A percentile compares a stretch with the other conserved stretches of the same genome.
Conservation (phyloP, 2,797 vertebrate species). For the Rhabdomys pumilio region DNA sequence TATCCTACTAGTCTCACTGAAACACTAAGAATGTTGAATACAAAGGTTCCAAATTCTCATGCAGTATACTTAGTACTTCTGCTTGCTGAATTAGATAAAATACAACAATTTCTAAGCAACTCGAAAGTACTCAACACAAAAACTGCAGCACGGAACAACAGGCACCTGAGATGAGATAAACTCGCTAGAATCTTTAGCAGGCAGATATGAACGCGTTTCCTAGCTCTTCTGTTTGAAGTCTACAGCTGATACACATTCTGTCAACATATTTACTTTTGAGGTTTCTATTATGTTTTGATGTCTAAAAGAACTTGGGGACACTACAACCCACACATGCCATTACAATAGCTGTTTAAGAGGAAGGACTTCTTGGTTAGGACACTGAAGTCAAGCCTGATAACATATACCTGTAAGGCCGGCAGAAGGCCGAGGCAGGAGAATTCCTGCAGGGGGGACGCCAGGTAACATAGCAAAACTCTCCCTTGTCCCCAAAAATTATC, state of each 20-base stretch:
- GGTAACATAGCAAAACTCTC: neutral
- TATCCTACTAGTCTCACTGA: slow-evolving; percentile 37
- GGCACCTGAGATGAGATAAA: slow-evolving; percentile 19
- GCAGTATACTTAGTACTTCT: slow-evolving; percentile 52
- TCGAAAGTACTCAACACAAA: slow-evolving; percentile 65
- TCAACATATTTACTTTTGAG: slow-evolving; percentile 14
- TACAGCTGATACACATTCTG: neutral
- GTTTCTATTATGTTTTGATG: neutral
- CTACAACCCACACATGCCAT: slow-evolving; percentile 39
- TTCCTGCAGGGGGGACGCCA: neutral
- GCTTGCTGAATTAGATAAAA: slow-evolving; percentile 47
- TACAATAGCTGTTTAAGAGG: neutral
- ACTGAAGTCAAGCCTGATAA: neutral
- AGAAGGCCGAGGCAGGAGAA: neutral
- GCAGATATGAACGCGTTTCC: slow-evolving; percentile 39
- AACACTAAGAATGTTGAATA: slow-evolving; percentile 48
- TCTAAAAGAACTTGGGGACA: slow-evolving; percentile 45
- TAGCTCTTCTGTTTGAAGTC: slow-evolving; percentile 8
- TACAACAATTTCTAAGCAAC: slow-evolving; percentile 62
- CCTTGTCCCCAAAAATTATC: neutral
- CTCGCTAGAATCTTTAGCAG: neutral
- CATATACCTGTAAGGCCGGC: neutral
- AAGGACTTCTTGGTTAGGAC: slow-evolving; percentile 49
- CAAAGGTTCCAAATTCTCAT: slow-evolving; percentile 41
- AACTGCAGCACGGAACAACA: slow-evolving; percentile 61